These are phyloP conservation scores for Drosophila nr. medialis DNA, from an alignment of 2,888 invertebrate species.

Conservation along the genomic window DNA sequence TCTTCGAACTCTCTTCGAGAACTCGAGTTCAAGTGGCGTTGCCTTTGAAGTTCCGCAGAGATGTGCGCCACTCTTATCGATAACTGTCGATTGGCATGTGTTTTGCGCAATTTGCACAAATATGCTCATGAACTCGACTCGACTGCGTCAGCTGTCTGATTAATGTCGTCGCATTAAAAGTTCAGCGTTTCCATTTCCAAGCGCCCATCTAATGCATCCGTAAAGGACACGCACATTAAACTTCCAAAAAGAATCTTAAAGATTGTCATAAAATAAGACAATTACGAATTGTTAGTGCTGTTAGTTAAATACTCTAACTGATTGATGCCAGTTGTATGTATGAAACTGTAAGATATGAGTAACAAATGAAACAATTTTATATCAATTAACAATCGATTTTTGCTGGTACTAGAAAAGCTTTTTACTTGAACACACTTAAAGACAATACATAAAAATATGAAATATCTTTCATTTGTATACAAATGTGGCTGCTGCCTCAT, in stretches of 20 bases:
- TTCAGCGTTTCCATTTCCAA: constrained; percentile 16
- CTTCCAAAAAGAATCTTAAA: constrained; percentile 34
- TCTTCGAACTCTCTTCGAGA: constrained; percentile 28
- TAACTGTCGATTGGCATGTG: constrained; percentile 42
- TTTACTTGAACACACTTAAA: background rate
- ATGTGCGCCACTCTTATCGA: constrained; percentile 41
- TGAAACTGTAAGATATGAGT: background rate
- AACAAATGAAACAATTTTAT: background rate
- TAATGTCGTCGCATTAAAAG: constrained; percentile 36
- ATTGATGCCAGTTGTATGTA: background rate
- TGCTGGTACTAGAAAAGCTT: background rate
- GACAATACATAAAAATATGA: background rate
- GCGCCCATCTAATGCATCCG: constrained; percentile 16
- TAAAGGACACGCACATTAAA: constrained; percentile 43
- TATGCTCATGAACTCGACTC: constrained; percentile 8
- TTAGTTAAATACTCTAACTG: constrained; percentile 11
- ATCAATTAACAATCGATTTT: background rate
- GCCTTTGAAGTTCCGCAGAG: constrained; percentile 62
- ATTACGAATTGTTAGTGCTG: background rate
- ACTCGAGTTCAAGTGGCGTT: constrained; percentile 53
- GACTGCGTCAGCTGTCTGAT: constrained; percentile 34
- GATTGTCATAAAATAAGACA: constrained; percentile 47
- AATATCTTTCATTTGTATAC: background rate
- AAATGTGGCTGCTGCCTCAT: background rate
- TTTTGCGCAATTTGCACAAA: constrained; percentile 22